Evolutionary conservation across 2,113 vertebrate genomes (phyloP), one percentile per base, ranked within the genome.

Genomic region (Hirundichthys speculiger): DNA sequence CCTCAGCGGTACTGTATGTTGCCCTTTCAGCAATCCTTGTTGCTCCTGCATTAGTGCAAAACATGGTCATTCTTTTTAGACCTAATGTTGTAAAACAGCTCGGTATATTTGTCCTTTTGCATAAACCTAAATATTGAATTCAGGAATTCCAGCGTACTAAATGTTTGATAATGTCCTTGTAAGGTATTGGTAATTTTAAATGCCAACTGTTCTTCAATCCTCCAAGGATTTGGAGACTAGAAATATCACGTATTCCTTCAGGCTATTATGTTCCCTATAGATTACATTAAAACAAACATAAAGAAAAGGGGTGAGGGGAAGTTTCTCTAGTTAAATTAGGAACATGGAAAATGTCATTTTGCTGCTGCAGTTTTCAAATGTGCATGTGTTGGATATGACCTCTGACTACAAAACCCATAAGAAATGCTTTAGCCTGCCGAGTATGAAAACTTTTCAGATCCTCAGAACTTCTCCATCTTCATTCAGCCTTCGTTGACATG

Each of bases 401-500:
- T n/a, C n/a, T n/a, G n/a, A n/a, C n/a, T n/a, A n/a, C n/a, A n/a
- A n/a, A n/a, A n/a, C n/a, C n/a, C n/a, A n/a, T n/a, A n/a, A n/a
- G n/a, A n/a, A n/a, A n/a, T n/a, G n/a, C n/a, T n/a, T n/a, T 34
- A 34, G 30, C 9, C 11, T 34, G 7, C 11, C 30, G 9, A 66
- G 38, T 46, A 20, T 52, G 24, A 41, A 70, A 76, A 76, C 46
- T 67, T 77, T 62, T 24, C n/a, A 42, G 67, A 43, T 52, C 12
- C 11, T 64, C 30, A 20, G 24, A 34, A 34, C 7, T 3, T 9
- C 53, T 40, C 64, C 27, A 64, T 73, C 51, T 40, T 46, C 47
- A 46, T n/a, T 12, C 16, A n/a, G 9, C 40, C 76, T 39, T 21
- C n/a, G 4, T 22, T 12, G 53, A 19, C 47, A 13, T 15, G 2